Percentiles rank a stretch among this genome's conserved stretches.
phyloP scores from a whole-genome alignment of 2,797 vertebrate genomes.

The Sandelia bainsii region DNA sequence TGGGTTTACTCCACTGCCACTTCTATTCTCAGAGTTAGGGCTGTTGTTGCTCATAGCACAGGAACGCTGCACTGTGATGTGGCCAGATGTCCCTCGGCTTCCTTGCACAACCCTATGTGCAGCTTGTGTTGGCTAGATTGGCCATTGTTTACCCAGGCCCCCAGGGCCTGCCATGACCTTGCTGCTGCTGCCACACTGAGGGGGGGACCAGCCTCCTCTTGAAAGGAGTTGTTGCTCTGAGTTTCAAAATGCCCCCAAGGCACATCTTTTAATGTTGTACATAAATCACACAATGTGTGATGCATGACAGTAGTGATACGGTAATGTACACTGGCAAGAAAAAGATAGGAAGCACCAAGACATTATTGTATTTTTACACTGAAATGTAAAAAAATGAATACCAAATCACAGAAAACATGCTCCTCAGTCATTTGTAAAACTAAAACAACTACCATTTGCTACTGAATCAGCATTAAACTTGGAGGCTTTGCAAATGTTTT shows the following conservation, averaged over 20 bases:
- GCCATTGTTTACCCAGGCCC: constrained; percentile 71
- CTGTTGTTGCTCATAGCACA: constrained; percentile 77
- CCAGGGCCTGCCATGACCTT: constrained; percentile 53
- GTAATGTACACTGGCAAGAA: neutral
- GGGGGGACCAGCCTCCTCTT: constrained; percentile 16
- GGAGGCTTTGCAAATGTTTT: too few relatives aligned
- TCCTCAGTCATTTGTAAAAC: too few relatives aligned
- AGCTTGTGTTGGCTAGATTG: constrained; percentile 66
- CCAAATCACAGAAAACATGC: too few relatives aligned
- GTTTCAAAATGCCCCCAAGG: constrained; percentile 29
- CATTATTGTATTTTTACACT: too few relatives aligned
- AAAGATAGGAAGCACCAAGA: too few relatives aligned
- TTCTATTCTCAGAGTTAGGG: constrained; percentile 71
- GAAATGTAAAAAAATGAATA: too few relatives aligned
- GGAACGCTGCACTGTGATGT: constrained; percentile 70
- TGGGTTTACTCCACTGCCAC: constrained; percentile 56
- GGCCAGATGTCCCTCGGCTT: constrained; percentile 73
- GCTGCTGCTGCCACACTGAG: constrained; percentile 40
- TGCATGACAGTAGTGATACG: neutral
- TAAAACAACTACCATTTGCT: too few relatives aligned
- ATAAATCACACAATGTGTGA: constrained; percentile 13
- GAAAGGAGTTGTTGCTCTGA: constrained; percentile 19
- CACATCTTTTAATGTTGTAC: constrained; percentile 20
- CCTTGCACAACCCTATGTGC: constrained; percentile 69
- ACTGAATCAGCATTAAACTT: too few relatives aligned